Evolutionary conservation across 1,140 invertebrate species (phyloP).

Genomic region (Plectrocnemia conspersa): DNA sequence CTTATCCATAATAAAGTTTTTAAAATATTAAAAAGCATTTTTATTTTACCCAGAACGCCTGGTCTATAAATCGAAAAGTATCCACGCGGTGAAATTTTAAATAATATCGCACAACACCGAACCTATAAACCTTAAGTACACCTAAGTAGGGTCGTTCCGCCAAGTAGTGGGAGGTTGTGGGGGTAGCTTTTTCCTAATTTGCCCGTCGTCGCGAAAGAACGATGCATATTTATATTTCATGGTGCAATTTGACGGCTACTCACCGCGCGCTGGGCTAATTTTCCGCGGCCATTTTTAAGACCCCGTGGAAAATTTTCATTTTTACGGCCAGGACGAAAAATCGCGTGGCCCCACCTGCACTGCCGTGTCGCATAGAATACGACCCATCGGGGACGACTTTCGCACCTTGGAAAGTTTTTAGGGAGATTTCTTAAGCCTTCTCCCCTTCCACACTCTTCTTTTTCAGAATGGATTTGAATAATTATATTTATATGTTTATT

Average conservation of each 20-base stretch:
- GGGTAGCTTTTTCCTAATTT: slow-evolving; percentile 1
- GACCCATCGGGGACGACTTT: not conserved
- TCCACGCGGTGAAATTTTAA: slow-evolving; percentile 31
- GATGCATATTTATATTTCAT: slow-evolving; percentile 35
- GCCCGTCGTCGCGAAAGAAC: slow-evolving; percentile 14
- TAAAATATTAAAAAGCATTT: too few species aligned
- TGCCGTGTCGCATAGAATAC: not conserved
- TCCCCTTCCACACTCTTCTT: not conserved
- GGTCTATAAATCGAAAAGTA: slow-evolving; percentile 25
- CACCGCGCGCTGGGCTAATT: slow-evolving; percentile 29
- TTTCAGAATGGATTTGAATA: too few species aligned
- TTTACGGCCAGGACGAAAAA: slow-evolving; percentile 9
- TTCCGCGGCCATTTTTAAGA: slow-evolving; percentile 14
- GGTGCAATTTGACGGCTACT: slow-evolving; percentile 34
- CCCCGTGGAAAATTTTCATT: slow-evolving; percentile 23
- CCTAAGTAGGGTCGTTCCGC: slow-evolving; percentile 18
- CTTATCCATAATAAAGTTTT: too few species aligned
- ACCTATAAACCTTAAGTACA: slow-evolving; percentile 32
- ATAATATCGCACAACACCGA: slow-evolving; percentile 24
- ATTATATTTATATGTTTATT: too few species aligned
- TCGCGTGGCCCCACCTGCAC: not conserved
- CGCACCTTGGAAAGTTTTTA: not conserved
- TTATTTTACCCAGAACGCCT: too few species aligned
- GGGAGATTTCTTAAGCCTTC: not conserved
- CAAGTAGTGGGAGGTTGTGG: slow-evolving; percentile 1